Evolutionary conservation across 2,888 invertebrate species (phyloP).

Genomic region (Chaitophorus viminalis): DNA sequence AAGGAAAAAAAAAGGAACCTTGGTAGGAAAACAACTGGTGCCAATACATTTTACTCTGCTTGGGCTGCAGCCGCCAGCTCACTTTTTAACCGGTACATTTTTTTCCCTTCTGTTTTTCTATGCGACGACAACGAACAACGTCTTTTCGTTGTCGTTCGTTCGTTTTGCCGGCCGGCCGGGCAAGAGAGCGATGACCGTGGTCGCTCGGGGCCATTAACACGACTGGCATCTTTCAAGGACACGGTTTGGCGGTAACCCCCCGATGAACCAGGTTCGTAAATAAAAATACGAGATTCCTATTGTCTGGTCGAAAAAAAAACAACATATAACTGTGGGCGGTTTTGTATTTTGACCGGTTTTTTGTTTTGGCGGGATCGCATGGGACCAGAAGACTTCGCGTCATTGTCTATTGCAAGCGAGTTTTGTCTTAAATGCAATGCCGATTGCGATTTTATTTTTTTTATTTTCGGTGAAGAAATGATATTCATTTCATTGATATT

Average conservation of each 20-base stretch:
- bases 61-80: conserved; percentile 11
- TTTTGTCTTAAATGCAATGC: not conserved
- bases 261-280: conserved; percentile 46
- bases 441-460: not conserved
- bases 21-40: conserved; percentile 49
- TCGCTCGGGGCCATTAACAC: conserved; percentile 60
- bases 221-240: conserved; percentile 60
- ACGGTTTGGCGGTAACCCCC: conserved; percentile 55
- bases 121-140: not conserved
- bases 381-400: not conserved
- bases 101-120: conserved; percentile 15
- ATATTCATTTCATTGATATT: not conserved
- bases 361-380: conserved; percentile 21
- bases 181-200: conserved; percentile 60
- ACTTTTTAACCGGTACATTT: conserved; percentile 47
- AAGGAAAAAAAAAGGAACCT: conserved; percentile 34
- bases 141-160: conserved; percentile 32
- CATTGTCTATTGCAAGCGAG: not conserved
- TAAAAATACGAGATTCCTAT: conserved; percentile 52
- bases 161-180: conserved; percentile 30
- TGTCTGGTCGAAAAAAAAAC: conserved; percentile 38
- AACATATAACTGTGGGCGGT: not conserved
- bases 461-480: not conserved
- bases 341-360: conserved; percentile 41
- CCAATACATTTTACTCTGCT: conserved; percentile 27